Percentiles rank a stretch among this genome's conserved stretches.
phyloP scores from a whole-genome alignment of 2,113 vertebrate genomes.

The Toxotes chatareus region DNA sequence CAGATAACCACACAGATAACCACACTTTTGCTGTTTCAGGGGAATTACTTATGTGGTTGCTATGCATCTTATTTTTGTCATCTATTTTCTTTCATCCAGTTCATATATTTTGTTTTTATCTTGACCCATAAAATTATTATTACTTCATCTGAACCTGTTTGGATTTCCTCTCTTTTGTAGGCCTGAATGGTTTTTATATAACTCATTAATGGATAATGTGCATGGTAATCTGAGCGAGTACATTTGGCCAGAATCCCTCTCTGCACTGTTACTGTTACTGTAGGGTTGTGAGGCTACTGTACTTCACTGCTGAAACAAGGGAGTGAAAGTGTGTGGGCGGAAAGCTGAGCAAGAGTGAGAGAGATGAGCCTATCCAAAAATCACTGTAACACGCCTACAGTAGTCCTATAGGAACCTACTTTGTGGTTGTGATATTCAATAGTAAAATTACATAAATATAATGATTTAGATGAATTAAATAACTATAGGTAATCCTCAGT shows the following conservation, averaged over 20 bases:
- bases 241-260: conserved; percentile 17
- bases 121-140: neutral
- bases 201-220: neutral
- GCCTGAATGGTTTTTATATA: conserved; percentile 16
- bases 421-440: conserved; percentile 1
- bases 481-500: no score
- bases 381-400: conserved; percentile 60
- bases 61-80: neutral
- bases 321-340: conserved; percentile 70
- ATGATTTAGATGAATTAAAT: neutral
- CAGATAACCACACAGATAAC: neutral
- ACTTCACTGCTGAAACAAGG: conserved; percentile 64
- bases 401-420: conserved; percentile 33
- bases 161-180: conserved; percentile 23
- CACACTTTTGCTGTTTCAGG: neutral
- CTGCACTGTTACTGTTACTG: conserved; percentile 27
- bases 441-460: neutral
- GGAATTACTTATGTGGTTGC: neutral
- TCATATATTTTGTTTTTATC: conserved; percentile 1
- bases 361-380: conserved; percentile 58
- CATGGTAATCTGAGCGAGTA: conserved; percentile 7
- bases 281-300: conserved; percentile 42
- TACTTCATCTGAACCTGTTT: conserved; percentile 11
- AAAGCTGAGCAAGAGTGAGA: conserved; percentile 44
- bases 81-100: neutral